Percentiles rank a stretch among this genome's conserved stretches.
phyloP scores from a whole-genome alignment of 30 jellyfish, hydroid and myxozoan species.

The Chironex yamaguchii region DNA sequence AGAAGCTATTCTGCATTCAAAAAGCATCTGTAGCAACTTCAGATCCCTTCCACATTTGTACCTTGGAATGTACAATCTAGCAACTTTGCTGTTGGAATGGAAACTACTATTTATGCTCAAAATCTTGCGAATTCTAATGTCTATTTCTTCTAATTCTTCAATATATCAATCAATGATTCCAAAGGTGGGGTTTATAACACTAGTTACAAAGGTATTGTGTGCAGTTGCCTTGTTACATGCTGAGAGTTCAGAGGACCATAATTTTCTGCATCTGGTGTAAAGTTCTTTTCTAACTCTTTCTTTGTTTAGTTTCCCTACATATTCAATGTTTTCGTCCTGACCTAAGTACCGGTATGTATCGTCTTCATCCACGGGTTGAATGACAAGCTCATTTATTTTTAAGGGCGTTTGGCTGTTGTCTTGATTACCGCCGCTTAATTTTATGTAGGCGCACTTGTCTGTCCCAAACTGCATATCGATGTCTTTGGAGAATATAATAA shows the following conservation, averaged over 20 bases:
- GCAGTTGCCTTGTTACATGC: constrained; percentile 61
- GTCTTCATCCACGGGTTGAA: constrained; percentile 47
- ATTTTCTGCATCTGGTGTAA: constrained; percentile 23
- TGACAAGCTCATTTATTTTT: no score
- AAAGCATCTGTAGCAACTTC: not conserved
- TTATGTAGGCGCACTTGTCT: no score
- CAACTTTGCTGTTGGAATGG: not conserved
- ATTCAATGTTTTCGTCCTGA: constrained; percentile 43
- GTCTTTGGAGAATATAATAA: no score
- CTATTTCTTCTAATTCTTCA: constrained; percentile 32
- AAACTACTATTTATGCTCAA: constrained; percentile 8
- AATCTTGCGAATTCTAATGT: constrained; percentile 15
- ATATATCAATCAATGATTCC: constrained; percentile 50
- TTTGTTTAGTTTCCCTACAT: constrained; percentile 49
- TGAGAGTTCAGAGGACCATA: constrained; percentile 24
- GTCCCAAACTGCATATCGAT: no score
- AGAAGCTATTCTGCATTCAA: not conserved
- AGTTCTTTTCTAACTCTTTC: constrained; percentile 39
- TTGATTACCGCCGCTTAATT: no score
- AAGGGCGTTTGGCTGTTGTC: no score
- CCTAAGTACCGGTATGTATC: constrained; percentile 40
- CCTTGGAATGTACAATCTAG: not conserved
- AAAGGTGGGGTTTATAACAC: constrained; percentile 22
- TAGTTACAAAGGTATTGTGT: constrained; percentile 14
- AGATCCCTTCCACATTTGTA: not conserved